Conservation (phyloP, 2,113 vertebrate species). For the Triplophysa tibetana region DNA sequence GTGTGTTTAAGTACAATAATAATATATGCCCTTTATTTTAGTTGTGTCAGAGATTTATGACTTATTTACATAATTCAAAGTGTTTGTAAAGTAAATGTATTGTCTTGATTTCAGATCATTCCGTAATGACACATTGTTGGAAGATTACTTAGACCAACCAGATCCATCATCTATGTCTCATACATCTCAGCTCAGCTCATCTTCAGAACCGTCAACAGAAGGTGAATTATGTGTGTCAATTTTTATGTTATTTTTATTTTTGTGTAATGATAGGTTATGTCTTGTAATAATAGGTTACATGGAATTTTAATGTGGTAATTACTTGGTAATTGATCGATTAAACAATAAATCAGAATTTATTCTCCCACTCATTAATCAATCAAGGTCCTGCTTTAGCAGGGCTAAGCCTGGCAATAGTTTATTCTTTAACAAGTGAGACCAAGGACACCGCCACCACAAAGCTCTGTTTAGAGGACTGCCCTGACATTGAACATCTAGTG, state of each 20-base stretch:
- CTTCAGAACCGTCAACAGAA: background rate
- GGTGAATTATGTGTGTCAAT: background rate
- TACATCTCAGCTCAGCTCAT: no score
- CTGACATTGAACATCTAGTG: conserved; percentile 22
- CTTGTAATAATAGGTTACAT: no score
- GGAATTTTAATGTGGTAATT: no score
- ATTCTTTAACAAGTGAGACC: background rate
- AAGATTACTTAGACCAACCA: conserved; percentile 8
- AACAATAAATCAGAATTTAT: no score
- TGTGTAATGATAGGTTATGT: background rate
- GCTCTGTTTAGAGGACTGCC: conserved; percentile 23
- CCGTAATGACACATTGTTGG: background rate
- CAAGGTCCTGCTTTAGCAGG: conserved; percentile 14
- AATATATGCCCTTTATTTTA: no score
- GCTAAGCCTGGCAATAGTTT: conserved; percentile 1
- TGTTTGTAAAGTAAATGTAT: background rate
- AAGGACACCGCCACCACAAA: conserved; percentile 31
- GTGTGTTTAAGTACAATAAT: background rate
- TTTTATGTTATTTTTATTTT: no score
- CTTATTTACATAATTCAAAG: background rate
- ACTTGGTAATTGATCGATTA: no score
- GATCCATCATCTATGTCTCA: background rate
- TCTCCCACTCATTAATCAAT: background rate
- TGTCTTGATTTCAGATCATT: background rate
- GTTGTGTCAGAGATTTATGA: no score